These are phyloP conservation scores for Drymonia ruficornis DNA, from an alignment of 2,888 invertebrate genomes.

Conservation along the genomic window DNA sequence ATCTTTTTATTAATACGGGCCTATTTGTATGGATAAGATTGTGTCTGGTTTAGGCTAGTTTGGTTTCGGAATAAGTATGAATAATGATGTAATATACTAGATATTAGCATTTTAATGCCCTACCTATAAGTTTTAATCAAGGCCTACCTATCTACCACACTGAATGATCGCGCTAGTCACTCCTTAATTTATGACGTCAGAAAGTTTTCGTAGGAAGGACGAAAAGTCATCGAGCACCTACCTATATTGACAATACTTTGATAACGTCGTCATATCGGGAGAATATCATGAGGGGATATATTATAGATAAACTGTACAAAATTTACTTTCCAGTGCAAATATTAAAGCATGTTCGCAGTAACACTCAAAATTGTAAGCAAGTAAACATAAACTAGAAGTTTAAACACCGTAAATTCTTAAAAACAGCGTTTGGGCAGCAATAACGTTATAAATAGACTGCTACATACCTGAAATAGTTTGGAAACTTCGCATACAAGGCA, in stretches of 20 bases:
- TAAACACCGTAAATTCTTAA: background rate
- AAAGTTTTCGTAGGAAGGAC: background rate
- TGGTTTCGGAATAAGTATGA: too few species aligned
- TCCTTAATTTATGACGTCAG: constrained; percentile 1
- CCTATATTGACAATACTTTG: background rate
- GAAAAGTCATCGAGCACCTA: background rate
- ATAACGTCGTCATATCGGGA: background rate
- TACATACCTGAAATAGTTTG: constrained; percentile 94
- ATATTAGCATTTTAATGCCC: too few species aligned
- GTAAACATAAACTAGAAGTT: background rate
- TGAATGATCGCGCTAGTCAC: background rate
- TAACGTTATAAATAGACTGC: background rate
- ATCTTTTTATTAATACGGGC: too few species aligned
- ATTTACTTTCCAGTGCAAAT: background rate
- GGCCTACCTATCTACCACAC: constrained; percentile 6
- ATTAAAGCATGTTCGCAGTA: background rate
- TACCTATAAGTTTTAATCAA: constrained; percentile 8
- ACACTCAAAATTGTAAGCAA: background rate
- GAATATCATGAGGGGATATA: background rate
- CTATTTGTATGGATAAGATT: too few species aligned
- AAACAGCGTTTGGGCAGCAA: background rate
- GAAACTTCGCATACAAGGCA: constrained; percentile 98
- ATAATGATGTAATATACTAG: too few species aligned
- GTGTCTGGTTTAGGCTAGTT: too few species aligned
- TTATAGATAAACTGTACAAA: background rate